Evolutionary conservation across 2,888 invertebrate species (phyloP), one percentile per base, ranked within the genome.

Genomic region (Caenorhabditis parvicauda): DNA sequence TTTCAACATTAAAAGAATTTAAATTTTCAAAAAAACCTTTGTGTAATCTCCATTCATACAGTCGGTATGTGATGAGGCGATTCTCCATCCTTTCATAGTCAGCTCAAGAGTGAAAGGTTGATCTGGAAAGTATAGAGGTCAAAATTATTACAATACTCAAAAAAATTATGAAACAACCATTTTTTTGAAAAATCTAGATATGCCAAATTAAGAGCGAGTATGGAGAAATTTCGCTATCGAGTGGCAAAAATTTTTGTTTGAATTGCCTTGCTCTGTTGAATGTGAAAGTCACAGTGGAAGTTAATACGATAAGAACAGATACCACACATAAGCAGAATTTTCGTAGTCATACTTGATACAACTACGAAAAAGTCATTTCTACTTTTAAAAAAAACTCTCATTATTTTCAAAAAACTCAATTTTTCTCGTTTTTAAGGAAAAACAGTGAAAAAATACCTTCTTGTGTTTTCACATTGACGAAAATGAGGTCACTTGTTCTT

Each of bases 391-490:
- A n/a, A n/a, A n/a, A n/a, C n/a, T n/a, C n/a, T n/a, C n/a, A 32
- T 32, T 32, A 9, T 12, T 32, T 32, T n/a, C n/a, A 32, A n/a
- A 32, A 32, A 32, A 32, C 35, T 32, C 9, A 32, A n/a, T 32
- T n/a, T 32, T n/a, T n/a, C n/a, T n/a, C n/a, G n/a, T n/a, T n/a
- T 43, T 4, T 5, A 28, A 43, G n/a, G 1, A 24, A 17, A n/a
- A n/a, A n/a, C n/a, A n/a, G n/a, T n/a, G 24, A 21, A 12, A 17
- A 43, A 50, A 28, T 6, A 72, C 86, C 85, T 83, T 91, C 91
- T 46, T 89, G 83, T 0, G 90, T 91, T 51, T 87, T 88, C 25
- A 91, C 81, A 82, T 91, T 90, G 54, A 91, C 84, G 82, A 87
- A 89, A 59, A 90, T 87, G 19, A 84, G 82, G 55, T 86, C 86